phyloP scores from a whole-genome alignment of 2,888 invertebrate genomes.

The Catocala nupta region DNA sequence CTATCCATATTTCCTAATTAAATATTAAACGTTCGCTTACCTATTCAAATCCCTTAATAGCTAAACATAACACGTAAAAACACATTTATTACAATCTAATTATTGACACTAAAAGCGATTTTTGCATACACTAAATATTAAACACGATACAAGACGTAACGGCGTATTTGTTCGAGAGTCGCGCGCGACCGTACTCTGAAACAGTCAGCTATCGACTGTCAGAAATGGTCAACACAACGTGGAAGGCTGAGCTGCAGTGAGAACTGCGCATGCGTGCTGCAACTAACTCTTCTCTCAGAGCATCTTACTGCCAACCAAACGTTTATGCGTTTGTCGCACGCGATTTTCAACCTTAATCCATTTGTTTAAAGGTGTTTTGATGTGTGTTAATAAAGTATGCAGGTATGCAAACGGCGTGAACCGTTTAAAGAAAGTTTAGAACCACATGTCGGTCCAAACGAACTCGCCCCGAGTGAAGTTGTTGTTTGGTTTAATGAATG shows the following conservation, averaged over 20 bases:
- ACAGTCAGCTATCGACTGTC: conserved; percentile 78
- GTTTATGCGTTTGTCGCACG: conserved; percentile 30
- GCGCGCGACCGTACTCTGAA: conserved; percentile 61
- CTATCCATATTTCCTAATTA: conserved; percentile 20
- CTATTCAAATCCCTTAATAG: conserved; percentile 52
- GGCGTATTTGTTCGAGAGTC: conserved; percentile 36
- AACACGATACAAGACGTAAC: conserved; percentile 49
- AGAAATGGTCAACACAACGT: conserved; percentile 64
- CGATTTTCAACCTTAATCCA: conserved; percentile 54
- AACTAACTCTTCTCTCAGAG: conserved; percentile 68
- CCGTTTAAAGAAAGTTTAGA: conserved; percentile 73
- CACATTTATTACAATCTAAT: conserved; percentile 49
- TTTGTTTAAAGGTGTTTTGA: conserved; percentile 38
- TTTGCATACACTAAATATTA: conserved; percentile 40
- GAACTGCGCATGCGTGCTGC: conserved; percentile 76
- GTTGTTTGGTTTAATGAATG: conserved; percentile 64
- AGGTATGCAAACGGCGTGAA: conserved; percentile 57
- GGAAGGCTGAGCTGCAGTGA: conserved; percentile 77
- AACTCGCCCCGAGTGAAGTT: conserved; percentile 62
- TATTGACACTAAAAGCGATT: conserved; percentile 45
- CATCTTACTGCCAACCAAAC: conserved; percentile 58
- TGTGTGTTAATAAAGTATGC: conserved; percentile 33
- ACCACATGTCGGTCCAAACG: conserved; percentile 67
- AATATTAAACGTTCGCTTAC: conserved; percentile 52
- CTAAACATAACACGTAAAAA: conserved; percentile 54